Percentiles rank a stretch among this genome's conserved stretches.
These are phyloP conservation scores for Brassicogethes aeneus DNA, from an alignment of 2,888 invertebrate genomes.

Conservation along the genomic window DNA sequence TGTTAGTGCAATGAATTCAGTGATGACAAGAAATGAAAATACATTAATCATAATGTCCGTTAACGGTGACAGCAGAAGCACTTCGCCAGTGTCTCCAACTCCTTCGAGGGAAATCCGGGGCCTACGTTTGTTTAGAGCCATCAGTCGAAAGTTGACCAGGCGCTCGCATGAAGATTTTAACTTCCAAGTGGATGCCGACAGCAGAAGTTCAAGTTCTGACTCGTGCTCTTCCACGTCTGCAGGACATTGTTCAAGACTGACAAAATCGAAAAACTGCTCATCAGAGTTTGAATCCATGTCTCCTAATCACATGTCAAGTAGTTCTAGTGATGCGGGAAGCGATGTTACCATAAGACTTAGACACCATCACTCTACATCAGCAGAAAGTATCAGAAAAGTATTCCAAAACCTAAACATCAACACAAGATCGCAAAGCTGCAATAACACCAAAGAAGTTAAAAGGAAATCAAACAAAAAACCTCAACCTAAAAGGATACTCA, in stretches of 20 bases:
- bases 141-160: constrained; percentile 54
- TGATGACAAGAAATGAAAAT: constrained; percentile 20
- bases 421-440: constrained; percentile 56
- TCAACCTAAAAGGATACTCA: constrained; percentile 65
- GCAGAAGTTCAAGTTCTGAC: constrained; percentile 43
- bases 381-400: constrained; percentile 60
- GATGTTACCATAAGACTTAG: constrained; percentile 39
- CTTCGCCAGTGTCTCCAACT: constrained; percentile 45
- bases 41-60: constrained; percentile 26
- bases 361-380: constrained; percentile 41
- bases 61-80: constrained; percentile 30
- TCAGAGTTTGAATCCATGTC: constrained; percentile 35
- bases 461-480: constrained; percentile 47
- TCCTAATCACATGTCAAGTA: constrained; percentile 44
- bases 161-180: constrained; percentile 43
- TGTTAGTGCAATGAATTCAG: constrained; percentile 12
- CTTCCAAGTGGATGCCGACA: constrained; percentile 40
- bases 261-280: constrained; percentile 21
- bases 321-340: constrained; percentile 55
- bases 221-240: constrained; percentile 37
- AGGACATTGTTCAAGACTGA: constrained; percentile 22
- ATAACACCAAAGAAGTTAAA: constrained; percentile 38
- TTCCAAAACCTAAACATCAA: constrained; percentile 58
- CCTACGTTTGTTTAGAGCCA: constrained; percentile 55
- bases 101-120: constrained; percentile 50